Evolutionary conservation across 2,888 invertebrate genomes (phyloP).

Genomic region (Aquatica leii): DNA sequence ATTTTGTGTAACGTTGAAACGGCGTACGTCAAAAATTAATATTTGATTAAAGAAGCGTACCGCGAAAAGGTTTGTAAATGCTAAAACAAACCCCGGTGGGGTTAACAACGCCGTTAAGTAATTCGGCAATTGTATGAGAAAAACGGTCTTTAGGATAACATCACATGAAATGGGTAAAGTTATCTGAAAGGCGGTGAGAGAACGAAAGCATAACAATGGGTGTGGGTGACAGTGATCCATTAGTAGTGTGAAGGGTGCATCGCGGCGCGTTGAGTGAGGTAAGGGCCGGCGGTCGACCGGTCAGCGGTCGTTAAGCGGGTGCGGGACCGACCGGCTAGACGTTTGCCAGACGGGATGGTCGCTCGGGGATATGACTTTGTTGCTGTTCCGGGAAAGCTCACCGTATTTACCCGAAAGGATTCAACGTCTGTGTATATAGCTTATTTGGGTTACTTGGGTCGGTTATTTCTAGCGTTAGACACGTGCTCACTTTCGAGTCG

Average conservation of each 20-base stretch:
- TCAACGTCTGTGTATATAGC: conserved; percentile 44
- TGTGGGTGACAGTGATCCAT: conserved; percentile 48
- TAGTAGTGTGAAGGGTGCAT: conserved; percentile 45
- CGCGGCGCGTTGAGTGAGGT: conserved; percentile 43
- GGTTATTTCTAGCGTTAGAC: conserved; percentile 39
- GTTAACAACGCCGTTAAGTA: neutral
- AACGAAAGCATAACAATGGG: conserved; percentile 42
- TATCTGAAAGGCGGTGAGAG: conserved; percentile 40
- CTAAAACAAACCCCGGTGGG: conserved; percentile 5
- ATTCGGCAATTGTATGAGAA: conserved; percentile 4
- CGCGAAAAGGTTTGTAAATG: neutral
- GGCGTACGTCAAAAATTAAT: too few relatives aligned
- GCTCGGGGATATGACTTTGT: conserved; percentile 55
- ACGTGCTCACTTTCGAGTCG: conserved; percentile 32
- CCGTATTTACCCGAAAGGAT: conserved; percentile 54
- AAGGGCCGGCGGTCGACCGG: conserved; percentile 47
- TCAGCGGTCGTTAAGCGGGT: conserved; percentile 49
- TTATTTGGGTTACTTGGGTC: conserved; percentile 44
- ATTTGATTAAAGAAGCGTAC: too few relatives aligned
- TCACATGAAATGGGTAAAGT: conserved; percentile 29
- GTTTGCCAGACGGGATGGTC: conserved; percentile 53
- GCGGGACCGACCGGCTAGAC: conserved; percentile 53
- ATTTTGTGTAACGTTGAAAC: too few relatives aligned
- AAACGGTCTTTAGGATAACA: conserved; percentile 22
- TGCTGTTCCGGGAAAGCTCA: conserved; percentile 52